phyloP scores from a whole-genome alignment of 2,113 vertebrate genomes.

The Psittacula cyanocephala region DNA sequence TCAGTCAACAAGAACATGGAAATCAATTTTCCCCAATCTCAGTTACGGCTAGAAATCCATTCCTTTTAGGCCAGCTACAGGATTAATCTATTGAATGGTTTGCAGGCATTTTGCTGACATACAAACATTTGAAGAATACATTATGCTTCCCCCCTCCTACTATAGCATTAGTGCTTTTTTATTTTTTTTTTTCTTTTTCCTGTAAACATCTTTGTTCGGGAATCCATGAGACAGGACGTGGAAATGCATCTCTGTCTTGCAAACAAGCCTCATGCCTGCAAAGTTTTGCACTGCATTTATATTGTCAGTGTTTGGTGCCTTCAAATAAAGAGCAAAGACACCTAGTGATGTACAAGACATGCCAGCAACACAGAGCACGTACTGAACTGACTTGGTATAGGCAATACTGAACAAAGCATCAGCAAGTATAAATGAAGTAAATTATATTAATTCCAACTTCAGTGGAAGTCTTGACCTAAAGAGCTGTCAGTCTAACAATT shows the following conservation, averaged over 20 bases:
- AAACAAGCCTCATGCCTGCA: constrained; percentile 6
- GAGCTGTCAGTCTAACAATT: neutral
- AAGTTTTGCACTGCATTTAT: constrained; percentile 20
- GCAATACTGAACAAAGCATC: neutral
- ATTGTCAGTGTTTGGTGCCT: neutral
- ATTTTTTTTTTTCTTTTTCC: constrained; percentile 62
- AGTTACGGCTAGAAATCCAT: constrained; percentile 81
- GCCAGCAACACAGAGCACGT: neutral
- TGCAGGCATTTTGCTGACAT: constrained; percentile 81
- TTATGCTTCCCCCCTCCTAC: constrained; percentile 65
- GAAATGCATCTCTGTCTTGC: constrained; percentile 32
- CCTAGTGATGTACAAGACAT: neutral
- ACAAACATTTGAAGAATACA: constrained; percentile 83
- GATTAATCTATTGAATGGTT: constrained; percentile 83
- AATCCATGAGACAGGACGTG: constrained; percentile 61
- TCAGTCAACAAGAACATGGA: constrained; percentile 80
- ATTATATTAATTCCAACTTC: neutral
- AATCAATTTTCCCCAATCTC: constrained; percentile 84
- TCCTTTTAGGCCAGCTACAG: constrained; percentile 79
- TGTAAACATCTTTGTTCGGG: constrained; percentile 66
- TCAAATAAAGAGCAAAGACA: neutral
- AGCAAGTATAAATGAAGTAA: neutral
- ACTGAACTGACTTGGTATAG: neutral
- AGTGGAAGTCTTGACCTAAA: neutral
- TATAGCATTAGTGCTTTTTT: constrained; percentile 49